Evolutionary conservation across 2,113 vertebrate genomes (phyloP).

Genomic region (Meles meles): DNA sequence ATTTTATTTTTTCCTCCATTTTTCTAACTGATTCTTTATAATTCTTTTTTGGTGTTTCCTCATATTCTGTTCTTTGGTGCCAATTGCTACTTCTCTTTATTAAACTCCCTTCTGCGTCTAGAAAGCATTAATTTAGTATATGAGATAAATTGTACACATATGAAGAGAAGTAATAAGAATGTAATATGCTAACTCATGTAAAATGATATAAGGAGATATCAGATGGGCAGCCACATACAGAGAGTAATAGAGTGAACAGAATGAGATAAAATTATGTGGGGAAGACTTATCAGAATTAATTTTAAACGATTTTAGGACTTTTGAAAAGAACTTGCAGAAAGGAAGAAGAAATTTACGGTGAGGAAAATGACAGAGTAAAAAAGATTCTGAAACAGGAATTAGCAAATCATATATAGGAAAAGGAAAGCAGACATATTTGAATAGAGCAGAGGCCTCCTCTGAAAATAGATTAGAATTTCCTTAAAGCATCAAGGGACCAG

Average conservation of each 20-base stretch:
- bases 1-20: neutral
- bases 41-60: neutral
- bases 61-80: neutral
- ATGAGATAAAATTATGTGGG: neutral
- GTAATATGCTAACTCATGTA: neutral
- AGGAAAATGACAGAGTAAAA: conserved; percentile 44
- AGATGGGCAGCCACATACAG: neutral
- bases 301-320: conserved; percentile 30
- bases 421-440: conserved; percentile 50
- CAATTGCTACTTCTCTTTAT: neutral
- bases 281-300: neutral
- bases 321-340: neutral
- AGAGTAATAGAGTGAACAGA: neutral
- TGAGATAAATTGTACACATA: neutral
- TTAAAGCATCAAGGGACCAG: neutral
- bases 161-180: neutral
- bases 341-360: neutral
- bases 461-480: conserved; percentile 25
- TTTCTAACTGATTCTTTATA: neutral
- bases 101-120: neutral
- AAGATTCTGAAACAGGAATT: conserved; percentile 44
- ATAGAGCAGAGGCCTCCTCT: neutral
- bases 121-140: neutral
- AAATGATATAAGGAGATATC: neutral
- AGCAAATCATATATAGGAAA: conserved; percentile 24